phyloP scores from a whole-genome alignment of 1,140 invertebrate genomes.

The Drosophila hydei region DNA sequence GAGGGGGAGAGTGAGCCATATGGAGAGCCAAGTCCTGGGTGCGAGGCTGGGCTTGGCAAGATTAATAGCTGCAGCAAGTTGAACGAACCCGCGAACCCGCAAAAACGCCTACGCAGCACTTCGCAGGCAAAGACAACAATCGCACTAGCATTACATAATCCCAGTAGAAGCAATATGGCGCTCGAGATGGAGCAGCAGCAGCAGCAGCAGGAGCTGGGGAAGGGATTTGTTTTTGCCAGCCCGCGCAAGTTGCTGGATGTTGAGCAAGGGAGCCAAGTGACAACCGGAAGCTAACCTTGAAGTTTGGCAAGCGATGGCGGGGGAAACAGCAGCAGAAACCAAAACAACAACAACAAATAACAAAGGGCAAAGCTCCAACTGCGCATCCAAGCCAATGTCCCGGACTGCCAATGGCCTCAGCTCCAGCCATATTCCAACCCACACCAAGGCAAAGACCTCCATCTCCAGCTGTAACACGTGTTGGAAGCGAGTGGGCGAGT shows the following conservation, averaged over 20 bases:
- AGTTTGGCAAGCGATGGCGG: slow-evolving; percentile 42
- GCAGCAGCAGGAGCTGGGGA: background rate
- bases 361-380: slow-evolving; percentile 42
- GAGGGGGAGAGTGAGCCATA: background rate
- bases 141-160: slow-evolving; percentile 6
- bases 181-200: background rate
- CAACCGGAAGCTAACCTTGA: slow-evolving; percentile 74
- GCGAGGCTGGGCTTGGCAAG: slow-evolving; percentile 34
- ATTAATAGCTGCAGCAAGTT: slow-evolving; percentile 61
- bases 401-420: background rate
- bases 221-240: slow-evolving; percentile 23
- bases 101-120: slow-evolving; percentile 25
- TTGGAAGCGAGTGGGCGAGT: slow-evolving; percentile 53
- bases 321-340: background rate
- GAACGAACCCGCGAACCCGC: slow-evolving; percentile 59
- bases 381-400: slow-evolving; percentile 49
- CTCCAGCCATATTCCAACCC: slow-evolving; percentile 49
- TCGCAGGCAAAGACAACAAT: slow-evolving; percentile 18
- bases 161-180: slow-evolving; percentile 27
- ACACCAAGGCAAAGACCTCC: slow-evolving; percentile 25
- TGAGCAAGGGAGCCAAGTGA: slow-evolving; percentile 44
- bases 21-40: slow-evolving; percentile 16
- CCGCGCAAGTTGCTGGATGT: slow-evolving; percentile 46
- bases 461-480: slow-evolving; percentile 43
- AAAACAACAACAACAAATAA: slow-evolving; percentile 44